Evolutionary conservation across 2,888 invertebrate genomes (phyloP).

Genomic region (Drosophila meridionalis): DNA sequence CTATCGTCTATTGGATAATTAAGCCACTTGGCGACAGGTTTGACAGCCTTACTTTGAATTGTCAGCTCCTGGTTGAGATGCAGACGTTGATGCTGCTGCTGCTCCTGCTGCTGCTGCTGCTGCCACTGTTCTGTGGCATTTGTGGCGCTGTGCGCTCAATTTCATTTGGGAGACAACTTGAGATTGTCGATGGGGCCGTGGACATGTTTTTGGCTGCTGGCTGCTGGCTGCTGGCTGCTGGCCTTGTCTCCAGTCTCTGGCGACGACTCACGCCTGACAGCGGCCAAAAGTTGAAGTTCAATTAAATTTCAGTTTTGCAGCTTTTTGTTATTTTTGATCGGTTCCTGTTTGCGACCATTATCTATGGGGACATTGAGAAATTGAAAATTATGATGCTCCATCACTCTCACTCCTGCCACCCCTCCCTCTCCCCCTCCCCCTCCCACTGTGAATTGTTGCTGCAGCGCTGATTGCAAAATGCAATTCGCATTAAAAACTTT

Average conservation of each 20-base stretch:
- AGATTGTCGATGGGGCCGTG: conserved; percentile 48
- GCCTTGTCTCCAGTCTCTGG: conserved; percentile 23
- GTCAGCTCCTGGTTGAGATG: conserved; percentile 49
- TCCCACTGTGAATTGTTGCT: conserved; percentile 28
- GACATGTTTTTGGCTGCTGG: conserved; percentile 37
- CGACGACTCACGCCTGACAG: conserved; percentile 21
- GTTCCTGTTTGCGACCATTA: conserved; percentile 9
- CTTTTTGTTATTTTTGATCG: conserved; percentile 40
- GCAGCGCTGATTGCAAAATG: conserved; percentile 68
- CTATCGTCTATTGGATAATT: conserved; percentile 80
- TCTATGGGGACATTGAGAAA: conserved; percentile 49
- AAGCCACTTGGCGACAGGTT: conserved; percentile 79
- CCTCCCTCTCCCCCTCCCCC: neutral
- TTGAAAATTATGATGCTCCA: conserved; percentile 56
- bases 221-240: conserved; percentile 10
- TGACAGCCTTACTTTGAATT: conserved; percentile 75
- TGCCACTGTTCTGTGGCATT: conserved; percentile 1
- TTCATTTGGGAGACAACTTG: conserved; percentile 55
- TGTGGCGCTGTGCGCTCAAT: conserved; percentile 48
- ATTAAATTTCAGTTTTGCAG: conserved; percentile 63
- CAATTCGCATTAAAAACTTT: conserved; percentile 69
- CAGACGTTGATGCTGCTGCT: conserved; percentile 38
- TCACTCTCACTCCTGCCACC: neutral
- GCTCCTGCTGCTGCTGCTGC: conserved; percentile 8
- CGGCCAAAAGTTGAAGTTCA: conserved; percentile 67